Evolutionary conservation across 2,113 vertebrate species (phyloP).

Genomic region (Dascyllus trimaculatus): DNA sequence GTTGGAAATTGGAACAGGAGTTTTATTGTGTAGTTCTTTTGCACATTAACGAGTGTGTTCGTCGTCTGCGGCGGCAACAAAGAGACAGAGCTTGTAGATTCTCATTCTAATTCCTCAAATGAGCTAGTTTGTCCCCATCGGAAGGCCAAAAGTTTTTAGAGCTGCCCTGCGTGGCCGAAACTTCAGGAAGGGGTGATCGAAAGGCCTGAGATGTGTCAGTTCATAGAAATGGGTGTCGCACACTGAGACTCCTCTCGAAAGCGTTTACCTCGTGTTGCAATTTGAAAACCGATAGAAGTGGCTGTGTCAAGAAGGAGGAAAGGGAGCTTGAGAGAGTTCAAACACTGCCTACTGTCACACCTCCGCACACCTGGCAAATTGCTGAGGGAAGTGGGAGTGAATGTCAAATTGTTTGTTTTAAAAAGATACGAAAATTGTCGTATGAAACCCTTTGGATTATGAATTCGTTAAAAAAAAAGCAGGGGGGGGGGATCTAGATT

Average conservation of each 20-base stretch:
- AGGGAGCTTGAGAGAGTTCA: not conserved
- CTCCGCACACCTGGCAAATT: not conserved
- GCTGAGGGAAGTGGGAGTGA: not conserved
- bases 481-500: too few relatives aligned
- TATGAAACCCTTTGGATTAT: too few relatives aligned
- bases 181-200: not conserved
- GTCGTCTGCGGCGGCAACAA: not conserved
- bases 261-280: not conserved
- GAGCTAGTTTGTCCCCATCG: too few relatives aligned
- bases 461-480: too few relatives aligned
- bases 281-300: not conserved
- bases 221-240: not conserved
- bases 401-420: too few relatives aligned
- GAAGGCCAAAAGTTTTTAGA: too few relatives aligned
- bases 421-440: too few relatives aligned
- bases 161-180: too few relatives aligned
- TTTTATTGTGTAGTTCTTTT: slow-evolving; percentile 20
- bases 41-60: not conserved
- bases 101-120: too few relatives aligned
- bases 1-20: slow-evolving; percentile 20
- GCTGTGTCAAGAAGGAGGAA: not conserved
- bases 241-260: not conserved
- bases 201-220: not conserved
- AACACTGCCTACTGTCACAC: slow-evolving; percentile 7
- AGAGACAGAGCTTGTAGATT: too few relatives aligned